Evolutionary conservation across 2,113 vertebrate genomes (phyloP), one percentile per base, ranked within the genome.

Genomic region (Macquaria ambigua): DNA sequence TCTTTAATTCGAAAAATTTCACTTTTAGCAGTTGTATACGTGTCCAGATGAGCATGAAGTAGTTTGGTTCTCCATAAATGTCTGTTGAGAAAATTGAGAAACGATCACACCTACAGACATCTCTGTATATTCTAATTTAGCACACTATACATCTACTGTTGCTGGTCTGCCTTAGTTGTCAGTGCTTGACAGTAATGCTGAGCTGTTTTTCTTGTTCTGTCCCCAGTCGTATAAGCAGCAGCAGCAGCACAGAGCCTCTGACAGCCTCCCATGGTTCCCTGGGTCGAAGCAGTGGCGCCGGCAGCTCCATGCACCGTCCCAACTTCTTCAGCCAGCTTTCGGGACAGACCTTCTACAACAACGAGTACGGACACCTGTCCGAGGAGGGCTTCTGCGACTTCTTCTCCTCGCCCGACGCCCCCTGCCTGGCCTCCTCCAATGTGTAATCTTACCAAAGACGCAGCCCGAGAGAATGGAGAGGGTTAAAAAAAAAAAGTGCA

Each of bases 341-440:
- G 37, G 97, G 97, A 81, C 98, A 98, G 94, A 97, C 97, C 95
- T 98, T 98, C 95, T 98, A 98, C 95, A 98, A 98, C 96, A 99
- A 97, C 85, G 97, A 99, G 94, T 99, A 98, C 0, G 97, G 97
- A 63, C 97, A 97, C 92, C 96, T 99, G 91, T 96, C 96, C 0
- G 96, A 97, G 84, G 95, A 95, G 18, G 95, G 93, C 70, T 92
- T 93, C 74, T 93, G 93, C 2, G 93, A 96, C 92, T 96, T 96
- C 93, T 96, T 96, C 94, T 94, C 95, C 37, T 83, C 91, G 0
- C 89, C 92, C 0, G 92, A 93, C 15, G 48, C 84, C 61, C 48
- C 75, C 55, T 92, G 89, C 77, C 89, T 83, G 12, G 91, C 93
- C 11, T 94, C 94, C 46, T 95, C 94, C 23, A 93, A 95, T 66